phyloP scores from a whole-genome alignment of 2,888 invertebrate species.

The Erebia palarica region DNA sequence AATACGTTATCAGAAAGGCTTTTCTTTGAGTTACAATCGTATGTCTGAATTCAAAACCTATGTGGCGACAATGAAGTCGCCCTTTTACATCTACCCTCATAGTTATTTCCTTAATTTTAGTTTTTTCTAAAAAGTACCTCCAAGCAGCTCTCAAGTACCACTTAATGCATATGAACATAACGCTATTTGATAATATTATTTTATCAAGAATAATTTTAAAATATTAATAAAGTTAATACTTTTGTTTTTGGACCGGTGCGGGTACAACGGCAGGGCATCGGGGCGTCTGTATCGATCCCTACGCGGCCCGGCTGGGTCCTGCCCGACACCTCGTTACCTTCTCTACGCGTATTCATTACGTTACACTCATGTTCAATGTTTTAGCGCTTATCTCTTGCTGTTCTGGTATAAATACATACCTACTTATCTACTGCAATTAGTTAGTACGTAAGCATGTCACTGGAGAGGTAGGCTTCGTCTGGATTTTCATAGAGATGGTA shows the following conservation, averaged over 20 bases:
- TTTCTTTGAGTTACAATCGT: too few relatives aligned
- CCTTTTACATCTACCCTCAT: too few relatives aligned
- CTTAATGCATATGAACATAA: too few relatives aligned
- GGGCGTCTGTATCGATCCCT: conserved; percentile 53
- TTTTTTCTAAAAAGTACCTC: too few relatives aligned
- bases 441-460: background rate
- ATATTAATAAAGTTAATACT: background rate
- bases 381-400: conserved; percentile 6
- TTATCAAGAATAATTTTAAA: background rate
- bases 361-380: conserved; percentile 10
- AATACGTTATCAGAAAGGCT: too few relatives aligned
- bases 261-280: conserved; percentile 51
- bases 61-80: too few relatives aligned
- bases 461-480: background rate
- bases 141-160: too few relatives aligned
- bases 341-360: conserved; percentile 33
- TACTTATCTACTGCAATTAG: conserved; percentile 11
- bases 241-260: conserved; percentile 54
- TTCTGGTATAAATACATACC: conserved; percentile 9
- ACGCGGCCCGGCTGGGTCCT: conserved; percentile 52
- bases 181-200: too few relatives aligned
- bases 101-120: too few relatives aligned
- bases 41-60: too few relatives aligned
- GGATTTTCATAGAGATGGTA: background rate
- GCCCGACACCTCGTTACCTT: conserved; percentile 55